These are phyloP conservation scores for Motacilla alba DNA, from an alignment of 2,113 vertebrate genomes.

Conservation along the genomic window DNA sequence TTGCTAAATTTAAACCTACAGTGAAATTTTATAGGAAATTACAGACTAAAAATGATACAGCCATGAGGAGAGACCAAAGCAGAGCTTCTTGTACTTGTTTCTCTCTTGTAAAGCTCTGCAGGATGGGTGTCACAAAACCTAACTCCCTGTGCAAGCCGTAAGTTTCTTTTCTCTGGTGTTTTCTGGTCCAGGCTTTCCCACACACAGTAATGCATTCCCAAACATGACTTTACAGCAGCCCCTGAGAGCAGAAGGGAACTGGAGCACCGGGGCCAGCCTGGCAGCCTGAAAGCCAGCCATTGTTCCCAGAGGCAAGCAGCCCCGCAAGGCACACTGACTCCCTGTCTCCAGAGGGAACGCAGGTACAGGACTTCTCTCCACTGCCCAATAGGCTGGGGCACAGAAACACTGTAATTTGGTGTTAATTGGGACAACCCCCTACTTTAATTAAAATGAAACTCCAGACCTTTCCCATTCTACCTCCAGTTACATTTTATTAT, in stretches of 20 bases:
- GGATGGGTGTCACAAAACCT: not conserved
- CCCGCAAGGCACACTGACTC: not conserved
- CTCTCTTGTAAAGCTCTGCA: not conserved
- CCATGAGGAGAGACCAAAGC: not conserved
- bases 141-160: not conserved
- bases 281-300: not conserved
- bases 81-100: not conserved
- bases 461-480: not conserved
- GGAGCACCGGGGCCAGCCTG: rapidly evolving
- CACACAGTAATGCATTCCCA: not conserved
- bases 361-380: not conserved
- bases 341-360: not conserved
- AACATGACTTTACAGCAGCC: not conserved
- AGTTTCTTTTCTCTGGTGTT: rapidly evolving
- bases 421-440: not conserved
- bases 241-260: not conserved
- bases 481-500: not conserved
- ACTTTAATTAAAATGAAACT: not conserved
- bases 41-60: not conserved
- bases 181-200: not conserved
- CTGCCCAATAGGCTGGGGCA: not conserved
- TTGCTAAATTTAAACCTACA: slow-evolving; percentile 37
- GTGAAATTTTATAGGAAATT: slow-evolving; percentile 15
- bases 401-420: not conserved
- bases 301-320: not conserved